Conservation (phyloP, 92 coral and sea anemone genomes). For the Phenganax subtilis region DNA sequence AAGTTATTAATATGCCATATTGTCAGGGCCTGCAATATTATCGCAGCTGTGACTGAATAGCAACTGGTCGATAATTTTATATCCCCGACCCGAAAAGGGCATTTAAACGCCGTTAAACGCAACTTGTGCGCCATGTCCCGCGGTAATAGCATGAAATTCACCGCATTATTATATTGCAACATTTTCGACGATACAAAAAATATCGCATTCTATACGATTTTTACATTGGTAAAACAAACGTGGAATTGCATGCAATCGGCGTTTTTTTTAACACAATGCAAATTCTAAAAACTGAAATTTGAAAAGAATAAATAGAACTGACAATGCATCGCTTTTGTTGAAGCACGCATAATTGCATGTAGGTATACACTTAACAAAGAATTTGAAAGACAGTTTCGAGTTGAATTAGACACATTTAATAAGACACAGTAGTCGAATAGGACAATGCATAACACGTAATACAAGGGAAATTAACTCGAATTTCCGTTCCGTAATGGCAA, state of each 20-base stretch:
- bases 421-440: neutral
- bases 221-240: too few relatives aligned
- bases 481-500: conserved; percentile 9
- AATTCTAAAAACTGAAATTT: neutral
- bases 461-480: conserved; percentile 2
- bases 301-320: neutral
- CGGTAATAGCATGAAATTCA: neutral
- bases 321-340: neutral
- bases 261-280: neutral
- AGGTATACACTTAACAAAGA: neutral
- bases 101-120: neutral
- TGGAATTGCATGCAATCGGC: too few relatives aligned
- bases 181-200: neutral
- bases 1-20: too few relatives aligned
- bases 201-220: too few relatives aligned
- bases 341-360: conserved; percentile 2
- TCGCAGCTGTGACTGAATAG: neutral
- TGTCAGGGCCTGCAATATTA: neutral
- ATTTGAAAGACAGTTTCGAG: neutral
- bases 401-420: neutral
- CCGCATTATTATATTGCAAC: neutral
- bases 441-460: neutral
- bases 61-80: conserved; percentile 16
- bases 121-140: neutral
- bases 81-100: neutral